These are phyloP conservation scores for Dione vanillae DNA, from an alignment of 2,888 invertebrate species.

Conservation along the genomic window DNA sequence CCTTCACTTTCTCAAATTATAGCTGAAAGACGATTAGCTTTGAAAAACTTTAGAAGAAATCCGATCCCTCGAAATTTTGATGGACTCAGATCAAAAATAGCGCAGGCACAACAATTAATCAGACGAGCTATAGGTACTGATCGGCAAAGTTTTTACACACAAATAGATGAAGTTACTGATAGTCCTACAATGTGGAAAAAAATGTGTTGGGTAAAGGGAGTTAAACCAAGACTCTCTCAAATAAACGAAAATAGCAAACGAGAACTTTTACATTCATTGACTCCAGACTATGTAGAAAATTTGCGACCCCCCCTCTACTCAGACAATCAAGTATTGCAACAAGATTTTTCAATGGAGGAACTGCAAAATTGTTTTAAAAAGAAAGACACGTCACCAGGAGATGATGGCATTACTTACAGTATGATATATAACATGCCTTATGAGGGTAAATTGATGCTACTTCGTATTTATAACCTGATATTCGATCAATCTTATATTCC, in stretches of 20 bases:
- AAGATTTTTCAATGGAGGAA: background rate
- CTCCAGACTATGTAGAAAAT: constrained; percentile 12
- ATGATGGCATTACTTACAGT: background rate
- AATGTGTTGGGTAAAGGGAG: constrained; percentile 6
- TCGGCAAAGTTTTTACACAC: background rate
- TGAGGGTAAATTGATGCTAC: background rate
- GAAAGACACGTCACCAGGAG: background rate
- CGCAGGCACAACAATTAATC: background rate
- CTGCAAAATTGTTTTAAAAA: background rate
- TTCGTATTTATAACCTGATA: too few species aligned
- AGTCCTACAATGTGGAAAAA: constrained; percentile 4
- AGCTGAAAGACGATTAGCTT: constrained; percentile 42
- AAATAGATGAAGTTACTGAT: constrained; percentile 1
- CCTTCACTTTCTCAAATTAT: constrained; percentile 42
- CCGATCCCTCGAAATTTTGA: constrained; percentile 42
- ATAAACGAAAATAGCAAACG: background rate
- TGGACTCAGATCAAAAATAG: constrained; percentile 36
- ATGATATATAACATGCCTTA: background rate
- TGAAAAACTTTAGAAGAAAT: constrained; percentile 46
- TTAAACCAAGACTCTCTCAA: background rate
- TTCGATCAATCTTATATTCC: too few species aligned
- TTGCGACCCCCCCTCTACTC: background rate
- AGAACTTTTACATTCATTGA: background rate
- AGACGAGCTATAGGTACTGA: background rate
- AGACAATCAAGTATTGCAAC: background rate